Evolutionary conservation across 1,140 invertebrate species (phyloP).

Genomic region (Heliconius himera): DNA sequence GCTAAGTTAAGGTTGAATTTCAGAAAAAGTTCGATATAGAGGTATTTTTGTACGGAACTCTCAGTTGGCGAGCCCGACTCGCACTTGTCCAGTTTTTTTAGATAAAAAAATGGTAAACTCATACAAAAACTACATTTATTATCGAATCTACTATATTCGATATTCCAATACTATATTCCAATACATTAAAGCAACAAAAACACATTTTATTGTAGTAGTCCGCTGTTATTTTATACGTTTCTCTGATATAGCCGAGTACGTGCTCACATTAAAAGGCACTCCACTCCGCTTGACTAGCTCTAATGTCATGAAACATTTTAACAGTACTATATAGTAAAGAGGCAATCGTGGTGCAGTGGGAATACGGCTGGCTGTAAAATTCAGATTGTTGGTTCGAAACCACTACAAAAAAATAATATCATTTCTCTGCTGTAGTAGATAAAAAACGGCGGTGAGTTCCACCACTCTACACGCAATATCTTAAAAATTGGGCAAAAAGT

Average conservation of each 20-base stretch:
- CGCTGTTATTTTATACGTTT: constrained; percentile 1
- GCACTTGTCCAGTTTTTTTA: too few relatives aligned
- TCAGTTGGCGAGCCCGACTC: too few relatives aligned
- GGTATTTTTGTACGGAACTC: too few relatives aligned
- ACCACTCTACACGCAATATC: too few relatives aligned
- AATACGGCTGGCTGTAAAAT: background rate
- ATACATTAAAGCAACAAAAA: constrained; percentile 3
- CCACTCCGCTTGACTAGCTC: constrained; percentile 12
- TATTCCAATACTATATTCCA: background rate
- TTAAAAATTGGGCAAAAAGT: too few relatives aligned
- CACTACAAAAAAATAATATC: background rate
- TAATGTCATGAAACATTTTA: constrained; percentile 13
- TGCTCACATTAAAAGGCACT: constrained; percentile 15
- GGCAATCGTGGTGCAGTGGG: background rate
- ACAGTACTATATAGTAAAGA: background rate
- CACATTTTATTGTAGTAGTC: background rate
- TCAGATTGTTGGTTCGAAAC: too few relatives aligned
- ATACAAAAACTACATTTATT: background rate
- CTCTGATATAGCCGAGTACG: constrained; percentile 10
- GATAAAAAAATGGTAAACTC: too few relatives aligned
- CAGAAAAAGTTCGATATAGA: too few relatives aligned
- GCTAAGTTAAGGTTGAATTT: too few relatives aligned
- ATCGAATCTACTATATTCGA: background rate
- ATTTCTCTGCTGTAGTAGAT: background rate
- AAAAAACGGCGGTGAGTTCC: background rate